phyloP scores from a whole-genome alignment of 1,140 invertebrate species.

The Polypedilum vanderplanki region DNA sequence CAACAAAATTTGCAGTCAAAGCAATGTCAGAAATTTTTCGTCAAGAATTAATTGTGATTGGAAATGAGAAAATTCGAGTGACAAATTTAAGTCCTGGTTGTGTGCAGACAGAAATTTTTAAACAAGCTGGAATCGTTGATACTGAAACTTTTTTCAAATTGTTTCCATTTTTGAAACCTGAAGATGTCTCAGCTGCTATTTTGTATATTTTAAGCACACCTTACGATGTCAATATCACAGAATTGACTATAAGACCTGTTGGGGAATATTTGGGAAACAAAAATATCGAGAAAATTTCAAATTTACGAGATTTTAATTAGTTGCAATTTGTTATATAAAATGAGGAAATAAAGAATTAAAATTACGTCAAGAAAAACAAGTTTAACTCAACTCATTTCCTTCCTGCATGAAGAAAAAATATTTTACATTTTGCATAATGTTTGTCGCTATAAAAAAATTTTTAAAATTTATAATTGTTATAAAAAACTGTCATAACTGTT shows the following conservation, averaged over 20 bases:
- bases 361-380: no score
- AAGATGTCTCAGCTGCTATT: not conserved
- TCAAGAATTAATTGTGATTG: slow-evolving; percentile 37
- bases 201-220: not conserved
- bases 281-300: not conserved
- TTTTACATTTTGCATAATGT: no score
- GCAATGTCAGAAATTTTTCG: slow-evolving; percentile 54
- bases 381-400: no score
- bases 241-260: not conserved
- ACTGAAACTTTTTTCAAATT: not conserved
- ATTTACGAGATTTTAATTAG: no score
- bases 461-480: no score
- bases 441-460: no score
- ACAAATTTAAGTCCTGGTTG: not conserved
- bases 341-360: no score
- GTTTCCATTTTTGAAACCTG: not conserved
- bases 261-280: not conserved
- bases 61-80: slow-evolving; percentile 8
- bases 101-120: not conserved
- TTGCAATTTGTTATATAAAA: no score
- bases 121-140: not conserved
- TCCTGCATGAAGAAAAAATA: no score
- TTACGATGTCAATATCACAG: not conserved
- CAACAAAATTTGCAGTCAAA: slow-evolving; percentile 53
- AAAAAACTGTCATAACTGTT: no score